Evolutionary conservation across 2,888 invertebrate species (phyloP), one percentile per base, ranked within the genome.

Genomic region (Torymus tubicola): DNA sequence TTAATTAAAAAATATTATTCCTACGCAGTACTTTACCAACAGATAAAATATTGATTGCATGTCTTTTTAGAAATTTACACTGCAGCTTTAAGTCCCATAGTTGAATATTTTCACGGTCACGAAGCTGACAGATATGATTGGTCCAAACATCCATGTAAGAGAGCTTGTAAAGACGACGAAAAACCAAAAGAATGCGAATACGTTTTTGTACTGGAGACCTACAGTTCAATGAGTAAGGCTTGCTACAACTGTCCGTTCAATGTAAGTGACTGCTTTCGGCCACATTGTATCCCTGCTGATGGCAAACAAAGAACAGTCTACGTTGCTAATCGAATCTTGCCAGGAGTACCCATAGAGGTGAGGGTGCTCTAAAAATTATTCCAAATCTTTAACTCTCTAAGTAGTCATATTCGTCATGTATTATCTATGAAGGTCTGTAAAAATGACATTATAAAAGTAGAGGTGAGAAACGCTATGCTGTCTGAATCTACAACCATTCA

Each of bases 401-500:
- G 8, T 10, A 2, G 8, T 31, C 31, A 31, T 31, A 31, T 31
- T 31, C 31, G 31, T 31, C 31, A 4, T 31, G 2, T 31, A 4
- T 31, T 31, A 2, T 31, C 31, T 13, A 12, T 12, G 3, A 21
- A 96, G 95, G 97, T 97, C 0, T 98, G 97, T 88, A 92, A 95
- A 85, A 95, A 96, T n/a, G 98, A 98, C 88, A 93, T 93, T 53
- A 92, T 98, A 3, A 93, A 96, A 31, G 96, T 97, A 0, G 96
- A 97, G 86, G 95, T 97, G 10, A 93, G 94, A 83, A 98, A 98
- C 88, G 92, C 93, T 77, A 89, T 98, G 89, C 92, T 94, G 87
- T 94, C 95, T 0, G 96, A 97, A 88, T 95, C 95, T 24, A 96
- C 97, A 0, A 94, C 95, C 0, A 94, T 98, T 24, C 98, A 98